Evolutionary conservation across 2,797 vertebrate genomes (phyloP).

Genomic region (Lutjanus argentimaculatus): DNA sequence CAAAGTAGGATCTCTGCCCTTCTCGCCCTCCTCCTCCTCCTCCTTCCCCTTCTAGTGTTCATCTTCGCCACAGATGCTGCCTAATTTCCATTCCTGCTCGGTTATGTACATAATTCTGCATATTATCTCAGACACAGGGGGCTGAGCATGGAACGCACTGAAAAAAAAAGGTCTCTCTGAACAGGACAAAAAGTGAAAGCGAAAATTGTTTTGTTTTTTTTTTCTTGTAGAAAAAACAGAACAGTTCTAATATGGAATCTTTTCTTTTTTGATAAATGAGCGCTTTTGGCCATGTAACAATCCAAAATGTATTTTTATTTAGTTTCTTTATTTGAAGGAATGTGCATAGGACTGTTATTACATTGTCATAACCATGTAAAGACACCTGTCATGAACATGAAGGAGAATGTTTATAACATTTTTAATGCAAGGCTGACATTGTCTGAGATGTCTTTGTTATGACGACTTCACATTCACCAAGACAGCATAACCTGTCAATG

Average conservation of each 20-base stretch:
- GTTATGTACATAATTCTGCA: constrained; percentile 87
- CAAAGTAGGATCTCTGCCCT: constrained; percentile 62
- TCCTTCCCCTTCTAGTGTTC: constrained; percentile 45
- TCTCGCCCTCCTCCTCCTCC: constrained; percentile 23
- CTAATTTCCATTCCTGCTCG: constrained; percentile 80
- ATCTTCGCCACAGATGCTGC: constrained; percentile 67
- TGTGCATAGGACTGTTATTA: no score
- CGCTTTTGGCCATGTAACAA: neutral
- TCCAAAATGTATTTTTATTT: neutral
- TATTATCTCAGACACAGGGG: constrained; percentile 71
- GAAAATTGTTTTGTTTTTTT: neutral
- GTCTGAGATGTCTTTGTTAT: no score
- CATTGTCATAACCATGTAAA: no score
- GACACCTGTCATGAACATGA: no score
- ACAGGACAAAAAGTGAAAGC: constrained; percentile 10
- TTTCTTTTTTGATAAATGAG: neutral
- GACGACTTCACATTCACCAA: no score
- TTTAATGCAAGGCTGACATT: no score
- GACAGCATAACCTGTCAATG: no score
- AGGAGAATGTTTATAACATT: no score
- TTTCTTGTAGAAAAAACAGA: neutral
- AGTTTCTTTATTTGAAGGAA: no score
- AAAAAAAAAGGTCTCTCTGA: neutral
- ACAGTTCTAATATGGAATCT: neutral
- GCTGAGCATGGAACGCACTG: neutral